A percentile compares a stretch with the other conserved stretches of the same genome.
phyloP scores from a whole-genome alignment of 1,140 invertebrate species.

The Aplysia californica region DNA sequence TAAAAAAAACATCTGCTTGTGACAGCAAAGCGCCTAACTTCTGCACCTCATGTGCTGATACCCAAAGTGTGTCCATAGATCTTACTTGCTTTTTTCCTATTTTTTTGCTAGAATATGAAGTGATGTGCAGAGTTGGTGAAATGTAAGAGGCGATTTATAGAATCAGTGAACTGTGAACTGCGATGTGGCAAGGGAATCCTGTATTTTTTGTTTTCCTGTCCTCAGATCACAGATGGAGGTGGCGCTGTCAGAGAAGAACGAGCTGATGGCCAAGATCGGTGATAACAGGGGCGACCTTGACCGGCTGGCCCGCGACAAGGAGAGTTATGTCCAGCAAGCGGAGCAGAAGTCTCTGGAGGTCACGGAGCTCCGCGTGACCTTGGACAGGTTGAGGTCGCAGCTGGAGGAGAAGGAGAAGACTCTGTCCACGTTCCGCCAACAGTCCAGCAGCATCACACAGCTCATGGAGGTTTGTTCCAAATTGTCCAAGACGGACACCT shows the following conservation, averaged over 20 bases:
- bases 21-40: too few relatives aligned
- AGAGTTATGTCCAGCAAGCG: conserved; percentile 47
- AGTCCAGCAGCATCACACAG: conserved; percentile 50
- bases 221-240: conserved; percentile 20
- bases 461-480: conserved; percentile 55
- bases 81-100: too few relatives aligned
- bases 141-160: too few relatives aligned
- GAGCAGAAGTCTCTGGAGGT: conserved; percentile 57
- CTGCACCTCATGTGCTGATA: too few relatives aligned
- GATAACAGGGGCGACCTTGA: conserved; percentile 47
- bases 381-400: conserved; percentile 52
- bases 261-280: conserved; percentile 40
- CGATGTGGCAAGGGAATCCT: too few relatives aligned
- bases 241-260: conserved; percentile 38
- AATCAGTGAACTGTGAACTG: too few relatives aligned
- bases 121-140: too few relatives aligned
- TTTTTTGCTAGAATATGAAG: too few relatives aligned
- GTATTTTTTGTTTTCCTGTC: too few relatives aligned
- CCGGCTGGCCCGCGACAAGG: conserved; percentile 51
- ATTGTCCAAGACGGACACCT: too few relatives aligned
- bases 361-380: conserved; percentile 36
- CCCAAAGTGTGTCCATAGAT: too few relatives aligned
- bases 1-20: too few relatives aligned
- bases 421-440: conserved; percentile 48
- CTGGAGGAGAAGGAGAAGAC: conserved; percentile 62